These are phyloP conservation scores for Chrysomallon squamiferum DNA, from an alignment of 1,140 invertebrate genomes.

Conservation along the genomic window DNA sequence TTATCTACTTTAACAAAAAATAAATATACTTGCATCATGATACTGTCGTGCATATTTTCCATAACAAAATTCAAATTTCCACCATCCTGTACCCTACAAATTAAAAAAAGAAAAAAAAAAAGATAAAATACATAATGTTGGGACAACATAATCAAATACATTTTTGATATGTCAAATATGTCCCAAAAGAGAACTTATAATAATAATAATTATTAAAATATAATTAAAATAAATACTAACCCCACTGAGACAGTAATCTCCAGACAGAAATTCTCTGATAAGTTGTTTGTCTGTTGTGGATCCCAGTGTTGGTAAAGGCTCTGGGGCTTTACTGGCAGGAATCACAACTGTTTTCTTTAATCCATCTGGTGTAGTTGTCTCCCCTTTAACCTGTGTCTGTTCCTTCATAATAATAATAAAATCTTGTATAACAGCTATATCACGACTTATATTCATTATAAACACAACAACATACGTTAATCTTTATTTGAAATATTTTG, in stretches of 20 bases:
- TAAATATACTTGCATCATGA: conserved; percentile 64
- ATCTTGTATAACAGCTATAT: neutral
- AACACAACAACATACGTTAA: too few relatives aligned
- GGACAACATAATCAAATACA: too few relatives aligned
- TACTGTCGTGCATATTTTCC: conserved; percentile 60
- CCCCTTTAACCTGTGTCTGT: neutral
- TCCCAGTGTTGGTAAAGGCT: conserved; percentile 12
- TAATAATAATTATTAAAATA: too few relatives aligned
- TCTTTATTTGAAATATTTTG: too few relatives aligned
- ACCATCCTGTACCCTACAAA: conserved; percentile 75
- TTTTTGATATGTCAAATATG: too few relatives aligned
- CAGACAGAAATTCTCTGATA: conserved; percentile 76
- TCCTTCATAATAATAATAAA: neutral
- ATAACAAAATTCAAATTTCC: conserved; percentile 63
- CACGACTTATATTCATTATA: too few relatives aligned
- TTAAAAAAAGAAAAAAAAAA: neutral
- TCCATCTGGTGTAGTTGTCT: neutral
- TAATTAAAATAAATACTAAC: conserved; percentile 66
- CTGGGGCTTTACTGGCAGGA: conserved; percentile 3
- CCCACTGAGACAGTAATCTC: conserved; percentile 82
- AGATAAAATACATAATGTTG: too few relatives aligned
- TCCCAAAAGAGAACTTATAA: too few relatives aligned
- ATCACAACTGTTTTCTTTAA: too few relatives aligned
- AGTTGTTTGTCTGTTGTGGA: conserved; percentile 51
- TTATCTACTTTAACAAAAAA: too few relatives aligned